Base-by-base conservation (phyloP, 1,140 invertebrate genomes). In the Hylyphantes graminicola region DNA sequence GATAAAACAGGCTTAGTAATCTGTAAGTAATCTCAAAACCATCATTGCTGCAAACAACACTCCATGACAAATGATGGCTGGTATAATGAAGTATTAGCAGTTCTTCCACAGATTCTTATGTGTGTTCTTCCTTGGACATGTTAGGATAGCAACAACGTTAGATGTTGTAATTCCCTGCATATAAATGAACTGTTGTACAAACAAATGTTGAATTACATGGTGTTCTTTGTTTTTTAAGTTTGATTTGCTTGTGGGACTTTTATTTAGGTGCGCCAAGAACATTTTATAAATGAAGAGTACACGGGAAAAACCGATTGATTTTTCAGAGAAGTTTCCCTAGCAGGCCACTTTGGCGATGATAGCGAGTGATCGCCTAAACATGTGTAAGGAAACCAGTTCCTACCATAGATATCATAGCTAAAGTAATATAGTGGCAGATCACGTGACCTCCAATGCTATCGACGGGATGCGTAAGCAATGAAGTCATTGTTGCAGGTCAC, bases 81-180 rank as follows among this genome's bases (percentile, higher is more conserved):
- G 51, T 50, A 68, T 35, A 17, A 35, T 70, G 21, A 81, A 75
- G 80, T 82, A 82, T 82, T 82, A 82, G 67, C 68, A 82, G 80
- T 72, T 82, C 80, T 82, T 82, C 80, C 80, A 82, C 50, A 48
- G 54, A 21, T 48, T 73, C 55, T 73, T 82, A 64, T 54, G 72
- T 83, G 80, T 83, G 80, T 83, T 83, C 72, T 83, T 65, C 79
- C 50, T 19, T 19, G 70, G 75, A 83, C 80, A 65, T 83, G 72
- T 83, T 65, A 51, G 80, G 15, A 73, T 74, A 83, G 80, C 72
- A 75, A 53, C 50, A 83, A 83, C 70, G 67, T 81, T 83, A 83
- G 80, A 51, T 73, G 68, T 83, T 83, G 70, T 83, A 67, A 59
- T 61, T 61, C 67, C 53, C 53, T 68, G 61, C 68, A 48, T 11